phyloP scores from a whole-genome alignment of 2,888 invertebrate species.

The Drosophila bunnanda region DNA sequence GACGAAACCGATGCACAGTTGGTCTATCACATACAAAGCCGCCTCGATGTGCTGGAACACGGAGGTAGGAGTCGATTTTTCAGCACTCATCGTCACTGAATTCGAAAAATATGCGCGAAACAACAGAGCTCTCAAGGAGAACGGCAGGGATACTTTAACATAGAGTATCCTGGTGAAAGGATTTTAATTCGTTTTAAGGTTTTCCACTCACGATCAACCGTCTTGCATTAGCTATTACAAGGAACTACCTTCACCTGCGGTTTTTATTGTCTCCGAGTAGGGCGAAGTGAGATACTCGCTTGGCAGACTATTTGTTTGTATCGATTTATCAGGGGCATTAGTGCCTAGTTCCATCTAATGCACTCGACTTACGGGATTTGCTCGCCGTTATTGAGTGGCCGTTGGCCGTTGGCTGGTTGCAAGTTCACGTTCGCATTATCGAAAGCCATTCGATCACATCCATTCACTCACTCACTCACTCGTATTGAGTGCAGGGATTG shows the following conservation, averaged over 20 bases:
- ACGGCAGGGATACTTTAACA: not conserved
- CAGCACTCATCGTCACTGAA: constrained; percentile 32
- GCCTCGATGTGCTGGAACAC: constrained; percentile 68
- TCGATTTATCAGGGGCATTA: constrained; percentile 40
- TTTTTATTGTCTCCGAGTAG: constrained; percentile 27
- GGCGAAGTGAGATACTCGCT: constrained; percentile 1
- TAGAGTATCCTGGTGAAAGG: not conserved
- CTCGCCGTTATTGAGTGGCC: constrained; percentile 39
- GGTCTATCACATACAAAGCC: constrained; percentile 72
- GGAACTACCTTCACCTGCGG: constrained; percentile 13
- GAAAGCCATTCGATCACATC: constrained; percentile 10
- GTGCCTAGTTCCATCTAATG: constrained; percentile 30
- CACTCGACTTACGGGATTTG: constrained; percentile 43
- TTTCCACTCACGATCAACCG: constrained; percentile 8
- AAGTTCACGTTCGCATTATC: constrained; percentile 43
- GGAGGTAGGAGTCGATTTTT: constrained; percentile 31
- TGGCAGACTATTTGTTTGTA: constrained; percentile 40
- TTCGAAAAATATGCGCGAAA: not conserved
- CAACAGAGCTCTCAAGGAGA: not conserved
- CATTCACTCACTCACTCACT: constrained; percentile 17
- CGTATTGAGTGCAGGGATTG: constrained; percentile 3
- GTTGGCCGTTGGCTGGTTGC: constrained; percentile 22
- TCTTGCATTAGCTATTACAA: constrained; percentile 15
- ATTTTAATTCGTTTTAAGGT: not conserved
- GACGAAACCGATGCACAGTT: constrained; percentile 80